phyloP scores from a whole-genome alignment of 2,888 invertebrate genomes.

The Asteroscopus sphinx region DNA sequence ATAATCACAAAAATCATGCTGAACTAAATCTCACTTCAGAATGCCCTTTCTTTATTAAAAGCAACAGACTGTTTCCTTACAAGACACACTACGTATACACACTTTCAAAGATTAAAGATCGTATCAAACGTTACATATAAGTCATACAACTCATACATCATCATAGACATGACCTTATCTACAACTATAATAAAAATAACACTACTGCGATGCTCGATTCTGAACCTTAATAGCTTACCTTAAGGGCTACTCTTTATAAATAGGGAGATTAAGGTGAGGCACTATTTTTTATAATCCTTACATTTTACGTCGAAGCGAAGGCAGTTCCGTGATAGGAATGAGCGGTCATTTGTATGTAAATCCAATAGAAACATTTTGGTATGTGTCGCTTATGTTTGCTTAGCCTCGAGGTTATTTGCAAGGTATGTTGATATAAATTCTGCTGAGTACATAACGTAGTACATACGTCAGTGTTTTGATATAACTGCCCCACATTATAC shows the following conservation, averaged over 20 bases:
- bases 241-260: background rate
- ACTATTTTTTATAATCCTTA: slow-evolving; percentile 19
- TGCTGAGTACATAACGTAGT: background rate
- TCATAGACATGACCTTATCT: slow-evolving; percentile 51
- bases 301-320: slow-evolving; percentile 37
- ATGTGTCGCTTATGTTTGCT: slow-evolving; percentile 32
- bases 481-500: background rate
- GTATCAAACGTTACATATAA: slow-evolving; percentile 35
- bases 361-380: slow-evolving; percentile 43
- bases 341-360: slow-evolving; percentile 43
- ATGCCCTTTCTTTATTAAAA: slow-evolving; percentile 7
- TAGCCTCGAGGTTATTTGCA: slow-evolving; percentile 38
- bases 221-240: slow-evolving; percentile 14
- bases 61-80: slow-evolving; percentile 12
- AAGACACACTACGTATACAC: background rate
- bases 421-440: slow-evolving; percentile 14
- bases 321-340: slow-evolving; percentile 41
- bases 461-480: background rate
- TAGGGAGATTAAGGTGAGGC: slow-evolving; percentile 16
- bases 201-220: slow-evolving; percentile 5
- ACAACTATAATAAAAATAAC: slow-evolving; percentile 21
- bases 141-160: slow-evolving; percentile 39
- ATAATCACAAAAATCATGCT: too few relatives aligned
- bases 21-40: background rate
- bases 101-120: slow-evolving; percentile 36